These are phyloP conservation scores for Notothenia coriiceps DNA, from an alignment of 2,113 vertebrate genomes.

Conservation along the genomic window DNA sequence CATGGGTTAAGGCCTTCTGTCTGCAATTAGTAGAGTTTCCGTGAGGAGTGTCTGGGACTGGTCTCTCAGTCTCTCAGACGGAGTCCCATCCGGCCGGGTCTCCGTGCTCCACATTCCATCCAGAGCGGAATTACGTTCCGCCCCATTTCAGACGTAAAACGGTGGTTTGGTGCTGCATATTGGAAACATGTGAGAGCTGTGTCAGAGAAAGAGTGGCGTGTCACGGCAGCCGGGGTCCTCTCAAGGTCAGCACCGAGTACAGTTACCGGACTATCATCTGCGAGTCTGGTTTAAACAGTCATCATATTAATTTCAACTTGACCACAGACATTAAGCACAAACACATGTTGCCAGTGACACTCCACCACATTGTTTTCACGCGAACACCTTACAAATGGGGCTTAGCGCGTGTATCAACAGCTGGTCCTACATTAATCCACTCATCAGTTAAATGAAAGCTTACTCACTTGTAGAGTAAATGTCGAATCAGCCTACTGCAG, in stretches of 20 bases:
- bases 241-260: constrained; percentile 36
- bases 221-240: constrained; percentile 62
- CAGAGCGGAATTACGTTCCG: constrained; percentile 67
- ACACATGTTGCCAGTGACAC: constrained; percentile 41
- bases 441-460: constrained; percentile 78
- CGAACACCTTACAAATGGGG: constrained; percentile 58
- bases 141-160: constrained; percentile 78
- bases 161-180: constrained; percentile 71
- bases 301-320: constrained; percentile 45
- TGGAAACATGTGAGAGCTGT: constrained; percentile 77
- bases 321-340: constrained; percentile 39
- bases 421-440: constrained; percentile 71
- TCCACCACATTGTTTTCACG: constrained; percentile 45
- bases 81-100: constrained; percentile 71
- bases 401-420: constrained; percentile 65
- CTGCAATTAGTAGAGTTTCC: constrained; percentile 78
- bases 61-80: constrained; percentile 64
- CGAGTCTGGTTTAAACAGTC: neutral
- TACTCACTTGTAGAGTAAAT: constrained; percentile 59
- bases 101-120: constrained; percentile 74
- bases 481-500: constrained; percentile 55
- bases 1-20: constrained; percentile 64
- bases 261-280: constrained; percentile 1
- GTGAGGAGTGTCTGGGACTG: constrained; percentile 70
- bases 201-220: constrained; percentile 49